Conservation (phyloP, 2,888 invertebrate genomes). For the Chamaedrilus cognettii region DNA sequence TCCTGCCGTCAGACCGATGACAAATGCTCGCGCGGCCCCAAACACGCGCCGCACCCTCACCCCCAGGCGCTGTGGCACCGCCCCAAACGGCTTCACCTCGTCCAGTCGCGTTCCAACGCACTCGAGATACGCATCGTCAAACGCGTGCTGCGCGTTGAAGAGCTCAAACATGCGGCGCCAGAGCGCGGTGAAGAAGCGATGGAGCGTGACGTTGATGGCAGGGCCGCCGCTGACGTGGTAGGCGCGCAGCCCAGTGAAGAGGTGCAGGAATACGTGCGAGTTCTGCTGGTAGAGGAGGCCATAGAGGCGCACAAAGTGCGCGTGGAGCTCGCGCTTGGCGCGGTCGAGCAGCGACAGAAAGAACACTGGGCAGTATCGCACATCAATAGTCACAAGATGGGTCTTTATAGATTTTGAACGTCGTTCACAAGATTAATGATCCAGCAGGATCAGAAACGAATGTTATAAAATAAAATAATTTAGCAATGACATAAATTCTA, state of each 20-base stretch:
- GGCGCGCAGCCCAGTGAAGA: not conserved
- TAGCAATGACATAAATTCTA: too few relatives aligned
- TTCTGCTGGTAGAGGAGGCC: not conserved
- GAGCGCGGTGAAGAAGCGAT: not conserved
- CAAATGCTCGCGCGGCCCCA: not conserved
- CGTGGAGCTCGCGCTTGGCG: not conserved
- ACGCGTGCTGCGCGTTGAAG: not conserved
- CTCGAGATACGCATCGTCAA: not conserved
- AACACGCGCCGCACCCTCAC: not conserved
- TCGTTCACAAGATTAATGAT: too few relatives aligned
- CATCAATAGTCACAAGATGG: too few relatives aligned
- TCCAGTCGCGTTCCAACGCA: not conserved
- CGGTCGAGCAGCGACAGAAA: not conserved
- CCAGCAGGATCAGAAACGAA: too few relatives aligned
- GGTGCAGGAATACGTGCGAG: not conserved
- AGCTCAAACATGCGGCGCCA: not conserved
- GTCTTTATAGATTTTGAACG: too few relatives aligned
- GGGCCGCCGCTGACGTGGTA: not conserved
- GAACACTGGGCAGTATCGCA: too few relatives aligned
- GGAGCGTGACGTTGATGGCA: not conserved
- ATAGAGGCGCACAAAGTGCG: not conserved
- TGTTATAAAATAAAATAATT: too few relatives aligned
- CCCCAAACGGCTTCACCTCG: not conserved
- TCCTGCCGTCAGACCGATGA: not conserved
- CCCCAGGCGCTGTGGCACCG: not conserved